phyloP scores from a whole-genome alignment of 2,113 vertebrate species.

The Albula glossodonta region DNA sequence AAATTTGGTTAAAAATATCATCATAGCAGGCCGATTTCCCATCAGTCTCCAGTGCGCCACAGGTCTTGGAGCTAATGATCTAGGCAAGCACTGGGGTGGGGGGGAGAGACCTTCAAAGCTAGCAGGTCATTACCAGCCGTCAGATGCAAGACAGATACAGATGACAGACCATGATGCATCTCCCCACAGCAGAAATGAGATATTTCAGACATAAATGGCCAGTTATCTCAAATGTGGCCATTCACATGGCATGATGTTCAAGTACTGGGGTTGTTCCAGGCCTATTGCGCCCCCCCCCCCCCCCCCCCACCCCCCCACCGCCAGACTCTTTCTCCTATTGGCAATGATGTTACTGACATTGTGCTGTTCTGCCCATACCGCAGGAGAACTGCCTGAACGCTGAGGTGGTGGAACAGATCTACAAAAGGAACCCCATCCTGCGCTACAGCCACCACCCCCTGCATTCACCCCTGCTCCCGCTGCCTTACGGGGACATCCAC shows the following conservation, averaged over 20 bases:
- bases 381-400: slow-evolving; percentile 95
- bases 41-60: background rate
- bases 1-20: background rate
- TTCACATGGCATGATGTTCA: too few species aligned
- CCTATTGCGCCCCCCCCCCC: too few species aligned
- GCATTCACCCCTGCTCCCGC: slow-evolving; percentile 88
- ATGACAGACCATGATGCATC: background rate
- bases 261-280: too few species aligned
- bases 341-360: background rate
- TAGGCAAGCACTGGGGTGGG: background rate
- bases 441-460: slow-evolving; percentile 90
- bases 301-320: too few species aligned
- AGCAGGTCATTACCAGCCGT: background rate
- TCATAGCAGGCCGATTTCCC: background rate
- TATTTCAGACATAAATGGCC: too few species aligned
- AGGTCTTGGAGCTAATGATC: background rate
- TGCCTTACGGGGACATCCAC: slow-evolving; percentile 93
- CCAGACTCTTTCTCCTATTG: background rate
- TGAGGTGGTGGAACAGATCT: slow-evolving; percentile 96
- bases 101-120: too few species aligned
- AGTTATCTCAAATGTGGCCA: too few species aligned
- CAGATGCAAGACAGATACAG: too few species aligned
- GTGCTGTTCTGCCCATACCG: slow-evolving; percentile 11
- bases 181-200: background rate
- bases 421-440: slow-evolving; percentile 94